Conservation (phyloP, 2,888 invertebrate species). For the Scrobipalpa costella region DNA sequence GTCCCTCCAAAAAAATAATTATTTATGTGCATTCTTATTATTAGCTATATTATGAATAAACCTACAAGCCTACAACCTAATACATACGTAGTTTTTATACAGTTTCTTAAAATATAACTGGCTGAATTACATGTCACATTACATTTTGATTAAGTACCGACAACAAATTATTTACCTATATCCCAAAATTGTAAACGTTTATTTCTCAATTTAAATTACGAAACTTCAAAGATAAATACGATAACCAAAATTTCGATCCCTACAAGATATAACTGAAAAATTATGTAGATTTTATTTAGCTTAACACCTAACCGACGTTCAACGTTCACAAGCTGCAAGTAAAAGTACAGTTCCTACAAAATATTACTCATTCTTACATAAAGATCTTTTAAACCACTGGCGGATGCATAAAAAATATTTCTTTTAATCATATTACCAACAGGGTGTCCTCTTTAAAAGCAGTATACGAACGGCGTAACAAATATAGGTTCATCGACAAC, state of each 20-base stretch:
- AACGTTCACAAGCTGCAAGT: background rate
- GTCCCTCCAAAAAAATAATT: no score
- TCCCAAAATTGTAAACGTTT: no score
- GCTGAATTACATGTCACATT: no score
- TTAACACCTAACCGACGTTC: background rate
- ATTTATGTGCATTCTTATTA: no score
- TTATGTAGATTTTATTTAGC: background rate
- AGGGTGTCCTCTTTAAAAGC: background rate
- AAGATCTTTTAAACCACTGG: background rate
- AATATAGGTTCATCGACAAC: background rate
- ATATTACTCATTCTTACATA: background rate
- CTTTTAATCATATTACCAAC: background rate
- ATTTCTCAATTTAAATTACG: background rate
- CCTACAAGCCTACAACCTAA: no score
- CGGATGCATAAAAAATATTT: background rate
- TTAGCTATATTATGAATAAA: no score
- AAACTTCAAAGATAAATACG: background rate
- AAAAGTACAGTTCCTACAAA: background rate
- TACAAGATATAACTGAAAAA: constrained; percentile 2
- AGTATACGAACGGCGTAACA: background rate
- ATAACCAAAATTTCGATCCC: background rate
- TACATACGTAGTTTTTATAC: no score
- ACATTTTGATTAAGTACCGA: no score
- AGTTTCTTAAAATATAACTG: no score
- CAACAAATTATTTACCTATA: no score